phyloP scores from a whole-genome alignment of 2,888 invertebrate genomes.

The Spodoptera exigua region DNA sequence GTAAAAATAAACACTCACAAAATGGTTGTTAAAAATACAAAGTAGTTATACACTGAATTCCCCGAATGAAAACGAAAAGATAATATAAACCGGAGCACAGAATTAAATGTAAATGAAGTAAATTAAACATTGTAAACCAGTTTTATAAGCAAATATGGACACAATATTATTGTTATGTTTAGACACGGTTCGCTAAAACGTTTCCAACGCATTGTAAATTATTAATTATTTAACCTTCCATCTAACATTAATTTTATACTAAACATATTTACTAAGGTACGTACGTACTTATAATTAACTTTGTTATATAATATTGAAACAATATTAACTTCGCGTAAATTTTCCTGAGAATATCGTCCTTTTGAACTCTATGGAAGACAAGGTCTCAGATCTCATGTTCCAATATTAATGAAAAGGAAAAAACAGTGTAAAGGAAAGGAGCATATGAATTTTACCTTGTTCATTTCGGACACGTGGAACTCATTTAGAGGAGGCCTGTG shows the following conservation, averaged over 20 bases:
- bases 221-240: constrained; percentile 29
- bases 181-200: constrained; percentile 26
- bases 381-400: constrained; percentile 4
- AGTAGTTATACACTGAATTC: too few species aligned
- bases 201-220: constrained; percentile 26
- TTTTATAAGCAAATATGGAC: constrained; percentile 24
- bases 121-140: constrained; percentile 5
- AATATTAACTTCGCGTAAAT: constrained; percentile 14
- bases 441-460: constrained; percentile 12
- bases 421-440: too few species aligned
- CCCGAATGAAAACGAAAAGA: too few species aligned
- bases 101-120: too few species aligned
- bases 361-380: constrained; percentile 5
- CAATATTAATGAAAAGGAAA: constrained; percentile 23
- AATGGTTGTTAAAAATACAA: too few species aligned
- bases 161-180: constrained; percentile 21
- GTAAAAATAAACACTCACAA: too few species aligned
- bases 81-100: too few species aligned
- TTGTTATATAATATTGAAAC: constrained; percentile 25
- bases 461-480: constrained; percentile 1
- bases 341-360: constrained; percentile 28
- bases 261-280: constrained; percentile 33
- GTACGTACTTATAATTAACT: constrained; percentile 22
- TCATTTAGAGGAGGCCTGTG: too few species aligned
- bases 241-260: constrained; percentile 22